Base-by-base conservation (phyloP, 23 tunicate species). In the Corella eumyota region DNA sequence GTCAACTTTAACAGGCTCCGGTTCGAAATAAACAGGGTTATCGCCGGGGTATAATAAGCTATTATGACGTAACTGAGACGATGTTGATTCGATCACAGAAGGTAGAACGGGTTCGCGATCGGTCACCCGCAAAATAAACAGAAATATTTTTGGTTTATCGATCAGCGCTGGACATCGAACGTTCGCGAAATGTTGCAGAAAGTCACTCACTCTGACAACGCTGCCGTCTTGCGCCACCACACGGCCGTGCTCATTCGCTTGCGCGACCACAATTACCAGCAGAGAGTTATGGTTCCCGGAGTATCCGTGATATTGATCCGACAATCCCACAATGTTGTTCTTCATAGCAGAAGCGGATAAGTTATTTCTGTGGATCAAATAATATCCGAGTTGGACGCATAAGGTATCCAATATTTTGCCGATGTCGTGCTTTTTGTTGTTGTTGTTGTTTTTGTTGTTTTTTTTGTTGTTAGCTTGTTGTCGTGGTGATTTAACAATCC, bases 221-320 rank as follows among this genome's bases (percentile, higher is more conserved):
- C 15, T 50, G 52, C 70, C 74, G 31, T 48, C 30, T n/a, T 56
- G 33, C 11, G 70, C 77, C 7, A 84, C 40, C 2, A 70, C 44
- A 21, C 65, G 72, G 24, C 94, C 94, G 29, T 50, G 45, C 33
- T 67, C 80, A 54, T 84, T 81, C 2, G 78, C 60, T 35, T 75
- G 46, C 6, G 94, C 61, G n/a, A 67, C 65, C 0, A 76, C 40
- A 20, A 68, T 57, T 2, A 76, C 73, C 17, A 84, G 50, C 26
- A 84, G 30, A 0, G 94, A 84, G 73, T 76, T 84, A 56, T 78
- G 83, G 33, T 63, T 56, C 25, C 94, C 74, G 1, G 69, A 51
- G 72, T 78, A 84, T 15, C 77, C 82, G 61, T 75, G 80, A 45
- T 84, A 84, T 37, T 84, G 94, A 34, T 84, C 94, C n/a, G 94